Percentiles rank a stretch among this genome's conserved stretches.
Evolutionary conservation across 2,797 vertebrate species (phyloP).

Genomic region (Dendrocincla tyrannina): DNA sequence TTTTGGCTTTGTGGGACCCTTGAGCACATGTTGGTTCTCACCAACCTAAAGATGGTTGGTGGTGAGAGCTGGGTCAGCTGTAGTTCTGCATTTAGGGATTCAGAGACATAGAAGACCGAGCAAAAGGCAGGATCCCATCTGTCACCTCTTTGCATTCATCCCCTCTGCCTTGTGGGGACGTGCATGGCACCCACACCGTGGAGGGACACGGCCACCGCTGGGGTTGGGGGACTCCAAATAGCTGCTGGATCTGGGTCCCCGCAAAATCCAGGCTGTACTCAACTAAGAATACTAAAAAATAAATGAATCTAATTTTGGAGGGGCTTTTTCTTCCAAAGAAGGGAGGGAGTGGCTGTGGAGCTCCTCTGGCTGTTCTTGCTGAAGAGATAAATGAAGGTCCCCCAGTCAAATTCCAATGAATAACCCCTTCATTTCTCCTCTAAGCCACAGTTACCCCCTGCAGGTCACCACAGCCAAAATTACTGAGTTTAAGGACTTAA

Average conservation of each 20-base stretch:
- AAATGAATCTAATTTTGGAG: no score
- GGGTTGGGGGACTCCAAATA: fast-evolving
- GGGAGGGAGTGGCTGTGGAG: neutral
- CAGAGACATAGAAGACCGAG: neutral
- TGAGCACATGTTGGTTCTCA: neutral
- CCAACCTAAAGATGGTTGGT: neutral
- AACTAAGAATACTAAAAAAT: no score
- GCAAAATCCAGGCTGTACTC: neutral
- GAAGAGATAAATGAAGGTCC: neutral
- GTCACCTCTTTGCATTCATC: neutral
- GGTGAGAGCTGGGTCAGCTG: neutral
- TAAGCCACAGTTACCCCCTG: neutral
- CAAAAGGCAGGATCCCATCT: neutral
- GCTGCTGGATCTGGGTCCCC: neutral
- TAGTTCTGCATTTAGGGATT: fast-evolving
- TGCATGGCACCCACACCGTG: neutral
- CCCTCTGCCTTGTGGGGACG: neutral
- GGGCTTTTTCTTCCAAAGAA: neutral
- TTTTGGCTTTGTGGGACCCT: fast-evolving
- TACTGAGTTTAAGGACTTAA: neutral
- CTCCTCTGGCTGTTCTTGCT: neutral
- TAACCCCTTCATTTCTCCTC: neutral
- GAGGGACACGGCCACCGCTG: neutral
- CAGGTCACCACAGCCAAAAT: fast-evolving
- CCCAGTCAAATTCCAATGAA: neutral